These are phyloP conservation scores for Muscina levida DNA, from an alignment of 2,888 invertebrate genomes.

Conservation along the genomic window DNA sequence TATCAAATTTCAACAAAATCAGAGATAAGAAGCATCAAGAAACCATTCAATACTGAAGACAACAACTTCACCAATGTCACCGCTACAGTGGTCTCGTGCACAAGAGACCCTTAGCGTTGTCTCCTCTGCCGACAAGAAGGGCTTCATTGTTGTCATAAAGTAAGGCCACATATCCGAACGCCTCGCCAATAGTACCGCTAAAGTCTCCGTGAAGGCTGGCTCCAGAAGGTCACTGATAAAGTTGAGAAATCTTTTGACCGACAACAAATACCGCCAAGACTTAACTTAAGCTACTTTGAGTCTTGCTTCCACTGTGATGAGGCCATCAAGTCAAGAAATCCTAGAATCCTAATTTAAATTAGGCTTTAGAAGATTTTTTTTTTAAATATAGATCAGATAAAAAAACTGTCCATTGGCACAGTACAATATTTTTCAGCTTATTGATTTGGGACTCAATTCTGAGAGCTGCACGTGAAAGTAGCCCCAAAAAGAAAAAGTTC, in stretches of 20 bases:
- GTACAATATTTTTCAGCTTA: no score
- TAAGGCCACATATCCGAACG: conserved; percentile 86
- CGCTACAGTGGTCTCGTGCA: conserved; percentile 97
- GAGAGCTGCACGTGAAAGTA: no score
- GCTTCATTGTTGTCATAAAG: conserved; percentile 94
- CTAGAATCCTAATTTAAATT: conserved; percentile 89
- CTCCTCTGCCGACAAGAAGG: conserved; percentile 94
- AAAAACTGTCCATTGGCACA: no score
- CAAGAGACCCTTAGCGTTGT: conserved; percentile 92
- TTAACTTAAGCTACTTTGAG: conserved; percentile 93
- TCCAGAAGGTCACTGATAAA: conserved; percentile 92
- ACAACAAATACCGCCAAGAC: conserved; percentile 93
- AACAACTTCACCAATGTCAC: conserved; percentile 94
- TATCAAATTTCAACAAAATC: no score
- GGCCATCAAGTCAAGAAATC: conserved; percentile 89
- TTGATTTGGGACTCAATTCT: no score
- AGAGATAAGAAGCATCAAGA: conserved; percentile 79
- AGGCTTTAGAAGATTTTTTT: conserved; percentile 21
- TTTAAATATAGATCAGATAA: conserved; percentile 50
- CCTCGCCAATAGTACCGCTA: conserved; percentile 88
- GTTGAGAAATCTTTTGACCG: conserved; percentile 88
- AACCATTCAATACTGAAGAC: conserved; percentile 83
- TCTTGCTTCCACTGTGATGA: conserved; percentile 94
- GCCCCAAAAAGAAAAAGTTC: no score
- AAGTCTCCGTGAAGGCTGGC: conserved; percentile 92